Conservation (phyloP, 2,113 vertebrate genomes). For the Lamprotornis superbus region DNA sequence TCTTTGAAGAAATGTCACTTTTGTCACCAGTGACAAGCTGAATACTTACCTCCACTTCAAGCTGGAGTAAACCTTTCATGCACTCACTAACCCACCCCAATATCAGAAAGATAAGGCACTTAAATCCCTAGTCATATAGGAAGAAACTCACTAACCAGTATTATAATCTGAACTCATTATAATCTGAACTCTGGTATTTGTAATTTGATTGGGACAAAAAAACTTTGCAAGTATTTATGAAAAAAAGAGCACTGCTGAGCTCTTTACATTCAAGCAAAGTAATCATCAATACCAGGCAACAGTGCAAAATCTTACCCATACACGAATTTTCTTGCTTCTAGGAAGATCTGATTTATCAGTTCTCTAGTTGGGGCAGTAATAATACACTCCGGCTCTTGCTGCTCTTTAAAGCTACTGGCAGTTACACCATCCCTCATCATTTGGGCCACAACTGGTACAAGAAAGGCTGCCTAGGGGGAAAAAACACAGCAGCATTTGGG, state of each 20-base stretch:
- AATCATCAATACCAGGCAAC: background rate
- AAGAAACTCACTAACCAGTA: background rate
- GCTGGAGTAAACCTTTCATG: background rate
- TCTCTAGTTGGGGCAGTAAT: constrained; percentile 94
- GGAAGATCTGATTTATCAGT: constrained; percentile 91
- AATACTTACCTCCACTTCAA: background rate
- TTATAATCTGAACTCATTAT: background rate
- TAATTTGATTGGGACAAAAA: background rate
- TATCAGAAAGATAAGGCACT: background rate
- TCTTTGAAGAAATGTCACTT: background rate
- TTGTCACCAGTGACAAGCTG: background rate
- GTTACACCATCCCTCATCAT: constrained; percentile 85
- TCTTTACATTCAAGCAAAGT: background rate
- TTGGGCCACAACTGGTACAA: constrained; percentile 88
- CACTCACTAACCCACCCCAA: fast-evolving
- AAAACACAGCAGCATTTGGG: background rate
- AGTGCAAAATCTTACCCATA: constrained; percentile 79
- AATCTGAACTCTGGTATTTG: background rate
- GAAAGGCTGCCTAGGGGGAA: constrained; percentile 85
- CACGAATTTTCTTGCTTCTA: constrained; percentile 92
- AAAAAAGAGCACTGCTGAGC: background rate
- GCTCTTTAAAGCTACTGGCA: constrained; percentile 81
- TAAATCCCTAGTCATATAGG: background rate
- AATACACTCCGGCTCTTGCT: constrained; percentile 88
- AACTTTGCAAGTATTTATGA: fast-evolving